phyloP scores from a whole-genome alignment of 1,140 invertebrate genomes.

The Octopus bimaculoides region DNA sequence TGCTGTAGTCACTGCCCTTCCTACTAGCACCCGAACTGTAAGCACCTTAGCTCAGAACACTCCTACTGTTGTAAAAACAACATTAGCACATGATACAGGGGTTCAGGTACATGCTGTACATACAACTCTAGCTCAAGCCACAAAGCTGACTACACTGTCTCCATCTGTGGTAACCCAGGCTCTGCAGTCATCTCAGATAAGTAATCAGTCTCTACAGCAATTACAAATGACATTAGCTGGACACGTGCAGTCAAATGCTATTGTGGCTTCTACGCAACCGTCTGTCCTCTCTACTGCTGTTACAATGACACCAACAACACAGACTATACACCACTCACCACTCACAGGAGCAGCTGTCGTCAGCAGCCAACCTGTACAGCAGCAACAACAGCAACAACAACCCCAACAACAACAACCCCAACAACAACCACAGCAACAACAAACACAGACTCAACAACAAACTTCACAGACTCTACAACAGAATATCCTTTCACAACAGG shows the following conservation, averaged over 20 bases:
- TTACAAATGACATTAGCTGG: slow-evolving; percentile 26
- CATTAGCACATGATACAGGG: slow-evolving; percentile 21
- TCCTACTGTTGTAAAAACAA: slow-evolving; percentile 9
- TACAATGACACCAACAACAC: slow-evolving; percentile 12
- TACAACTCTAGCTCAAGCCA: slow-evolving; percentile 18
- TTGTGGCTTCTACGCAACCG: background rate
- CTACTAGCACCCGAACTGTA: slow-evolving; percentile 22
- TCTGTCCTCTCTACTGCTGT: slow-evolving; percentile 10
- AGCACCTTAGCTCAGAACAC: slow-evolving; percentile 20
- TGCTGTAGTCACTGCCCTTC: slow-evolving; percentile 9
- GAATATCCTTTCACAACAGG: background rate
- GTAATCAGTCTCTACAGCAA: slow-evolving; percentile 29
- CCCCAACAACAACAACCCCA: background rate
- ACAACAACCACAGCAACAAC: background rate
- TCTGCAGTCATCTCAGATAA: slow-evolving; percentile 24
- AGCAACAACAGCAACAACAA: background rate
- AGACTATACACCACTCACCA: slow-evolving; percentile 19
- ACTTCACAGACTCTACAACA: background rate
- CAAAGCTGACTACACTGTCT: slow-evolving; percentile 20
- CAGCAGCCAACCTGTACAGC: slow-evolving; percentile 13
- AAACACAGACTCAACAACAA: background rate
- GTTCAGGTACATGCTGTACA: slow-evolving; percentile 36
- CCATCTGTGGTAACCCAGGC: slow-evolving; percentile 22
- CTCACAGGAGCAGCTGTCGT: slow-evolving; percentile 9
- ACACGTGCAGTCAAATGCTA: background rate